Percentiles rank a stretch among this genome's conserved stretches.
These are phyloP conservation scores for Eurosta solidaginis DNA, from an alignment of 1,140 invertebrate species.

Conservation along the genomic window DNA sequence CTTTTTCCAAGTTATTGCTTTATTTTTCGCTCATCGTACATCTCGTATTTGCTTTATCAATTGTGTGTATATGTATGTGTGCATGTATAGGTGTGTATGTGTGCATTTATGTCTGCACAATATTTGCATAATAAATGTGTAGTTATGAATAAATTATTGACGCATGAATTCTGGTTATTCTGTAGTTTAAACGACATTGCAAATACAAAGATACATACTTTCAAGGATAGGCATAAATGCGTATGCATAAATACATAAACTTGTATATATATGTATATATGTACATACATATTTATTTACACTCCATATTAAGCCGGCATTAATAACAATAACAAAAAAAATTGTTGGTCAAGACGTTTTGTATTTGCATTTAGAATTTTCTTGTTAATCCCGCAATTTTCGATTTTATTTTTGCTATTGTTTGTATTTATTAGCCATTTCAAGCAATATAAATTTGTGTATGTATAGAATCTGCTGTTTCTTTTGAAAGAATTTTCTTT, in stretches of 20 bases:
- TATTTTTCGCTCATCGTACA: background rate
- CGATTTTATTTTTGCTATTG: background rate
- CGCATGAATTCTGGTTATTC: conserved; percentile 24
- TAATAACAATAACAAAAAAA: background rate
- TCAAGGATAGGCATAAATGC: background rate
- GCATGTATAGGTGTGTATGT: background rate
- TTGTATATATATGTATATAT: background rate
- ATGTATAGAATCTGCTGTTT: too few relatives aligned
- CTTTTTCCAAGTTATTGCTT: conserved; percentile 12
- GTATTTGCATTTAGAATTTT: background rate
- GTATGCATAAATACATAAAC: background rate
- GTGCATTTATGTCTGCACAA: background rate
- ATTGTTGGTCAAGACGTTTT: background rate
- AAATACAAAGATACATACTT: too few relatives aligned
- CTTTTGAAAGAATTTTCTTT: too few relatives aligned
- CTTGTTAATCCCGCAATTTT: background rate
- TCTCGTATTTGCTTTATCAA: too few relatives aligned
- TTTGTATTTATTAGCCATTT: background rate
- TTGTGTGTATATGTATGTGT: too few relatives aligned
- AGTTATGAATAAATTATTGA: conserved; percentile 32
- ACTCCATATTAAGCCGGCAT: background rate
- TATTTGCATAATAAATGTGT: conserved; percentile 31
- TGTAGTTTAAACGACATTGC: background rate
- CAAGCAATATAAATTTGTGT: background rate
- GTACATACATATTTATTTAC: background rate